Percentiles rank a stretch among this genome's conserved stretches.
phyloP scores from a whole-genome alignment of 1,140 invertebrate species.

The Lepidurus couesii region DNA sequence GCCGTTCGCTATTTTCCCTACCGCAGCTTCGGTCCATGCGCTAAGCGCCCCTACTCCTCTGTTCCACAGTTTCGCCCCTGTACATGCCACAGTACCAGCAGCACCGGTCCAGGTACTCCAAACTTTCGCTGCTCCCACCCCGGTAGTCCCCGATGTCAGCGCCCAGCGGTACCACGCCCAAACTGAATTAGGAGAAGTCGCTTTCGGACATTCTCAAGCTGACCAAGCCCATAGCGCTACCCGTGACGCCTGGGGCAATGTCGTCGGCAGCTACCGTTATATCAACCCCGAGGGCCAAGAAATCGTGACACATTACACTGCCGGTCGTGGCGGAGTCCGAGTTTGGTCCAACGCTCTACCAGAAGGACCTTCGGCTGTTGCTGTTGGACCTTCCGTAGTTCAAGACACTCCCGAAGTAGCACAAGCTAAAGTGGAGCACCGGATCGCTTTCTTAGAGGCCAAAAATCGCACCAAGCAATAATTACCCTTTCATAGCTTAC shows the following conservation, averaged over 20 bases:
- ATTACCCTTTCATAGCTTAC: not conserved
- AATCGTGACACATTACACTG: constrained; percentile 37
- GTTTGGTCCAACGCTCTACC: constrained; percentile 36
- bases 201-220: constrained; percentile 36
- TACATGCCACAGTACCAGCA: not conserved
- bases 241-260: constrained; percentile 36
- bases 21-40: constrained; percentile 6
- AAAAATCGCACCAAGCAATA: constrained; percentile 30
- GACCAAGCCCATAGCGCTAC: constrained; percentile 24
- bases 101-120: not conserved
- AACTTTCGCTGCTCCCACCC: not conserved
- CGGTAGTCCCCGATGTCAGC: not conserved
- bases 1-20: constrained; percentile 29
- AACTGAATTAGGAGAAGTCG: not conserved
- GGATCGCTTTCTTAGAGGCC: constrained; percentile 39
- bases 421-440: constrained; percentile 27
- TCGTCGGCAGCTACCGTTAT: constrained; percentile 37
- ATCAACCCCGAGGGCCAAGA: constrained; percentile 37
- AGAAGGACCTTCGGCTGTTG: constrained; percentile 27
- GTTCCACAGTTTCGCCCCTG: not conserved
- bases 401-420: constrained; percentile 33
- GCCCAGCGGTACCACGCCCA: not conserved
- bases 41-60: not conserved
- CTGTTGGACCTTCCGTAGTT: constrained; percentile 24
- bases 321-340: constrained; percentile 37